Percentiles rank a stretch among this genome's conserved stretches.
Conservation (phyloP, 2,113 vertebrate species). For the Dipodomys spectabilis region DNA sequence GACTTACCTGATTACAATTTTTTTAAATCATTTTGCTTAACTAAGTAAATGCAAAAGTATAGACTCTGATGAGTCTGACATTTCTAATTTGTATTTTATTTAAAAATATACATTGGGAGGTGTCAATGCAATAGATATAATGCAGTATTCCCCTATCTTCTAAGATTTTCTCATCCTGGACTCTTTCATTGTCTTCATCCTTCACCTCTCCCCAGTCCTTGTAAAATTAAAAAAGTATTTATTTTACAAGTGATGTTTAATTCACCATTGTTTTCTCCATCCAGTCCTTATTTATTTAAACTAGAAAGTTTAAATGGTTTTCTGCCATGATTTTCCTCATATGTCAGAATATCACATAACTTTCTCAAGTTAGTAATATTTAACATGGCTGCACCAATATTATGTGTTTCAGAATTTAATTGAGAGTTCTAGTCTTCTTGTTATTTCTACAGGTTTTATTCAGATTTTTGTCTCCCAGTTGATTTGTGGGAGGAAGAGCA, state of each 20-base stretch:
- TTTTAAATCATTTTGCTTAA: constrained; percentile 13
- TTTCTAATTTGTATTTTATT: constrained; percentile 55
- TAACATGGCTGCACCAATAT: neutral
- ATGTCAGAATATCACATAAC: neutral
- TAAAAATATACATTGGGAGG: neutral
- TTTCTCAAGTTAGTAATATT: constrained; percentile 7
- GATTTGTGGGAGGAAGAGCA: constrained; percentile 7
- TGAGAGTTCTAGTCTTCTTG: neutral
- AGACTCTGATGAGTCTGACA: constrained; percentile 35
- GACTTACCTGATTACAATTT: constrained; percentile 9
- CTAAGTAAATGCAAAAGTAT: constrained; percentile 9
- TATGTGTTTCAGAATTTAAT: constrained; percentile 24
- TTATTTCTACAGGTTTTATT: neutral
- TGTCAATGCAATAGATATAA: constrained; percentile 20
- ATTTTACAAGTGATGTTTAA: too few relatives aligned
- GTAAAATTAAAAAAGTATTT: too few relatives aligned
- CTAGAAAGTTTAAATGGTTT: constrained; percentile 8
- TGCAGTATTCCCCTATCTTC: neutral
- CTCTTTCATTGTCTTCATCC: too few relatives aligned
- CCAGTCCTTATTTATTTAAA: constrained; percentile 36
- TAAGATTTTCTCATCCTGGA: neutral
- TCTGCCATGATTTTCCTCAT: constrained; percentile 27
- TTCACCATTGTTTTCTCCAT: neutral
- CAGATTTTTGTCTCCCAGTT: constrained; percentile 47
- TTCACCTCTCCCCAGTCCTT: too few relatives aligned